phyloP scores from a whole-genome alignment of 2,113 vertebrate genomes.

The Pelecanoides urinatrix region DNA sequence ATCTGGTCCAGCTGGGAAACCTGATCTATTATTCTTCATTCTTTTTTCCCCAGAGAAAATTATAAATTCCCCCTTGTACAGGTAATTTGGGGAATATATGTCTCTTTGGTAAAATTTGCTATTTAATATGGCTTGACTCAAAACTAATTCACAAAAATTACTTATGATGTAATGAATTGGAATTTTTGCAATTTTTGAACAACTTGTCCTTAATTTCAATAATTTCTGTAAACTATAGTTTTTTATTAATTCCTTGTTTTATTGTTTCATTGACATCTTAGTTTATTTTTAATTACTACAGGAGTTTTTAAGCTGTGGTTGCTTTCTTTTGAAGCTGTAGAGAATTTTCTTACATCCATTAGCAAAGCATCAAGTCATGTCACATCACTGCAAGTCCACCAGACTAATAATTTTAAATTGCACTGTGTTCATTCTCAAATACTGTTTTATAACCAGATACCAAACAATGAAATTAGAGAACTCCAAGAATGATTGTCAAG shows the following conservation, averaged over 20 bases:
- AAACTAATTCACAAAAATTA: neutral
- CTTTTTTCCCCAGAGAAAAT: neutral
- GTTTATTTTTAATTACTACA: neutral
- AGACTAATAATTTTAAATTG: neutral
- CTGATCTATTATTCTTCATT: neutral
- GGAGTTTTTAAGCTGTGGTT: neutral
- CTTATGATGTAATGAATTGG: neutral
- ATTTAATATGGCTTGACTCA: neutral
- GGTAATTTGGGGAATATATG: neutral
- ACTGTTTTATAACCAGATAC: neutral
- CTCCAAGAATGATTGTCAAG: neutral
- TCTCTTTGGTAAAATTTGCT: neutral
- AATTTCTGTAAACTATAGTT: neutral
- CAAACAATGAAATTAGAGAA: neutral
- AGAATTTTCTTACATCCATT: neutral
- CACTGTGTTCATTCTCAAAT: neutral
- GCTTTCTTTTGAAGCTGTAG: neutral
- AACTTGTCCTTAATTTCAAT: neutral
- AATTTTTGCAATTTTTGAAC: neutral
- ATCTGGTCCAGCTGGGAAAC: neutral
- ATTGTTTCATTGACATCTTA: neutral
- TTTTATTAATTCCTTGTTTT: neutral
- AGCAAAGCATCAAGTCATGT: neutral
- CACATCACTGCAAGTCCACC: neutral
- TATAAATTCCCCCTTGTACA: neutral